Evolutionary conservation across 2,888 invertebrate genomes (phyloP).

Genomic region (Plagiodera versicolora): DNA sequence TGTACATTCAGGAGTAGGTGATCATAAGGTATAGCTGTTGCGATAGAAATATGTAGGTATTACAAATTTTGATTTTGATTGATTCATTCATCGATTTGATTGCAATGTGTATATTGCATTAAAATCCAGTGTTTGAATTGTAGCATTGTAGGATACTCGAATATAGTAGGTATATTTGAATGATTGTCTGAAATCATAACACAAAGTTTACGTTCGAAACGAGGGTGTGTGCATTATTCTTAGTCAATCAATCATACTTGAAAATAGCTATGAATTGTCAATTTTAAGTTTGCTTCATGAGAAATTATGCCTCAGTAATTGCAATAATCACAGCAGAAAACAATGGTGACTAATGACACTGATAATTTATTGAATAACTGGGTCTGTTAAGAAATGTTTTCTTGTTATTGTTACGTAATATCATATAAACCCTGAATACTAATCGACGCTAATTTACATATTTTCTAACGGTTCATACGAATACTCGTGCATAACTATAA

Average conservation of each 20-base stretch:
- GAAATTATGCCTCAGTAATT: neutral
- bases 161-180: too few relatives aligned
- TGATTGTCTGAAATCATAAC: too few relatives aligned
- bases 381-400: conserved; percentile 21
- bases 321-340: conserved; percentile 7
- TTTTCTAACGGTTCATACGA: neutral
- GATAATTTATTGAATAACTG: conserved; percentile 20
- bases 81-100: too few relatives aligned
- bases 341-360: conserved; percentile 16
- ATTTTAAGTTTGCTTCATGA: neutral
- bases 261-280: neutral
- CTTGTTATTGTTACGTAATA: conserved; percentile 22
- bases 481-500: neutral
- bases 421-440: conserved; percentile 18
- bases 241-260: neutral
- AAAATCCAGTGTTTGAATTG: too few relatives aligned
- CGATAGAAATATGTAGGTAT: too few relatives aligned
- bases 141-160: too few relatives aligned
- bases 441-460: neutral
- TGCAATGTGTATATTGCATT: too few relatives aligned
- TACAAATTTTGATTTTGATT: too few relatives aligned
- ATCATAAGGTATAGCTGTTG: too few relatives aligned
- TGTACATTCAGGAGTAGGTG: too few relatives aligned
- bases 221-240: neutral
- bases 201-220: neutral